phyloP scores from a whole-genome alignment of 2,888 invertebrate genomes.

The Apamea crenata region DNA sequence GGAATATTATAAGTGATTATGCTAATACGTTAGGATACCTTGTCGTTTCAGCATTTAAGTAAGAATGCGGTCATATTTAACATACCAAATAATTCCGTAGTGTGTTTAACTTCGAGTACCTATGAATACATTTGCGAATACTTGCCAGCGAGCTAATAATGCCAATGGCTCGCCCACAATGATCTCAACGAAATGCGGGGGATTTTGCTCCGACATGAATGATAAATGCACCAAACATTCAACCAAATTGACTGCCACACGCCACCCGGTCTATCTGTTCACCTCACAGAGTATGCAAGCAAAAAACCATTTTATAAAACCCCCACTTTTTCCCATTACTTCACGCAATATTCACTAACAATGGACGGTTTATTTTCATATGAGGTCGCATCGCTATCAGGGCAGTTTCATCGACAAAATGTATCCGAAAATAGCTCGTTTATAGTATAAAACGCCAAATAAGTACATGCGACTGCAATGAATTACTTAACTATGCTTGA shows the following conservation, averaged over 20 bases:
- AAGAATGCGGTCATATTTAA: slow-evolving; percentile 17
- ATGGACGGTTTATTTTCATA: slow-evolving; percentile 70
- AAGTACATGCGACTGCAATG: slow-evolving; percentile 64
- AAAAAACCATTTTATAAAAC: slow-evolving; percentile 57
- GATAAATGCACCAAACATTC: slow-evolving; percentile 60
- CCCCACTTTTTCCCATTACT: slow-evolving; percentile 65
- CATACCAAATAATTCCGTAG: not conserved
- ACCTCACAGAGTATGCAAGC: slow-evolving; percentile 59
- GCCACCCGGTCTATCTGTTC: slow-evolving; percentile 53
- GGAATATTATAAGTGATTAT: not conserved
- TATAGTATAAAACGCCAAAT: slow-evolving; percentile 73
- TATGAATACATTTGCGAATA: slow-evolving; percentile 23
- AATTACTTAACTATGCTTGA: slow-evolving; percentile 70
- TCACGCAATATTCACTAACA: slow-evolving; percentile 65
- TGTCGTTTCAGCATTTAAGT: not conserved
- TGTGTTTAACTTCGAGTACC: slow-evolving; percentile 11
- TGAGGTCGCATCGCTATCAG: slow-evolving; percentile 74
- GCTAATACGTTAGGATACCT: not conserved
- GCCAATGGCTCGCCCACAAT: slow-evolving; percentile 41
- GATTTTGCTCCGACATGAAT: slow-evolving; percentile 47
- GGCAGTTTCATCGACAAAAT: slow-evolving; percentile 78
- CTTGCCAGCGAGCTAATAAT: slow-evolving; percentile 42
- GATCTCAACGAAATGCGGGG: slow-evolving; percentile 49
- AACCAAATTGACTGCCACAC: slow-evolving; percentile 56
- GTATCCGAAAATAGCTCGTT: slow-evolving; percentile 76